phyloP scores from a whole-genome alignment of 2,888 invertebrate species.

The Noctua pronuba region DNA sequence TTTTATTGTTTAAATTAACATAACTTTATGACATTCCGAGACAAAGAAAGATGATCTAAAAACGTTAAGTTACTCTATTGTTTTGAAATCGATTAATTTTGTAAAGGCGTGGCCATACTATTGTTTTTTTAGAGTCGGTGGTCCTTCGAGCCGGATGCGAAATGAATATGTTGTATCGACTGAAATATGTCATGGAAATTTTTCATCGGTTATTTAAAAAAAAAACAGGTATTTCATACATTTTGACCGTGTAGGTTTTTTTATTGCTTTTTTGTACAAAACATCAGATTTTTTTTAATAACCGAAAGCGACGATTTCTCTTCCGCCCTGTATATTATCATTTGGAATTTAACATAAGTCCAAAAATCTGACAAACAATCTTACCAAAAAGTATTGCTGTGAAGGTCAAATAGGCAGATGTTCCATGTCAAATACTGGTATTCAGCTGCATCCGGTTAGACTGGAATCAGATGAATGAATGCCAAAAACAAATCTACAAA shows the following conservation, averaged over 20 bases:
- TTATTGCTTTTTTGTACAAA: too few relatives aligned
- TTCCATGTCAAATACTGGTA: neutral
- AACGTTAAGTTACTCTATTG: constrained; percentile 7
- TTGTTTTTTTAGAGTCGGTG: neutral
- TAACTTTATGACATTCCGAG: constrained; percentile 30
- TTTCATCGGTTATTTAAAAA: too few relatives aligned
- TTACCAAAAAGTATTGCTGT: too few relatives aligned
- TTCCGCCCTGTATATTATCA: too few relatives aligned
- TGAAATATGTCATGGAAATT: neutral
- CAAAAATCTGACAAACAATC: too few relatives aligned
- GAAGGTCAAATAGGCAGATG: neutral
- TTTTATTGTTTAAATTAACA: constrained; percentile 44
- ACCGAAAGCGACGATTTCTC: too few relatives aligned
- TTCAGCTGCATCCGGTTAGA: neutral
- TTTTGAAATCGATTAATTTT: constrained; percentile 9
- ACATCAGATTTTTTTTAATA: too few relatives aligned
- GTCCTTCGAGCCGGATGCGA: neutral
- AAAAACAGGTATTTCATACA: too few relatives aligned
- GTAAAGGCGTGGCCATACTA: constrained; percentile 3
- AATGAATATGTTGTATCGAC: neutral
- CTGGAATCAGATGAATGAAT: neutral
- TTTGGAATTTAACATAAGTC: too few relatives aligned
- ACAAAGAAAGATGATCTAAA: constrained; percentile 20
- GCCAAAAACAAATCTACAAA: neutral
- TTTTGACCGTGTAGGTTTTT: too few relatives aligned